Evolutionary conservation across 1,140 invertebrate species (phyloP), one percentile per base, ranked within the genome.

Genomic region (Drosophila carrolli): DNA sequence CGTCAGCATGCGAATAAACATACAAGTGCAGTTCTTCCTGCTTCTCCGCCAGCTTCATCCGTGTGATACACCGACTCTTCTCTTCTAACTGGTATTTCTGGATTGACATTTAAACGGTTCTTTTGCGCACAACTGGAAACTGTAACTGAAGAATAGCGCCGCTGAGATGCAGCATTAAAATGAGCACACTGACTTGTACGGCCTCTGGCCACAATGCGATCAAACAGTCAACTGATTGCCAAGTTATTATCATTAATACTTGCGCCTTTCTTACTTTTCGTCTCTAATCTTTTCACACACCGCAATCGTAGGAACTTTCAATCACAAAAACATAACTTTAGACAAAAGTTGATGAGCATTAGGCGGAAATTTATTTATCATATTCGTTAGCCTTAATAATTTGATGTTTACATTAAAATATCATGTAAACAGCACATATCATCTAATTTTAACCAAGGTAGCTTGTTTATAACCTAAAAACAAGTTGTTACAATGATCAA

Each of bases 61-160:
- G 59, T 68, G 58, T 57, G 73, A 62, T 67, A 58, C 82, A 85
- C 81, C 75, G 72, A 85, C 76, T 71, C 78, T 79, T 89, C 72
- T 65, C 74, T 79, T 89, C 83, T 89, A 90, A 90, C 86, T 91
- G 86, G 86, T 91, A 90, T 90, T 90, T 90, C 86, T 88, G 82
- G 86, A 90, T 91, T 90, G 88, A 91, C 86, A 90, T 90, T 90
- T 90, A 91, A 90, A 90, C 86, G 86, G 86, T 90, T 90, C 88
- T 90, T 85, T 86, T 88, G 82, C 83, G 82, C 78, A 82, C 82
- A 85, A 88, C 82, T 88, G 75, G 75, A 82, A 73, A 88, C 75
- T 79, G 71, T 86, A 77, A 77, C 74, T 59, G 75, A 77, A 76
- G 75, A 76, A 71, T 78, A 70, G 65, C 53, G 67, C 77, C 78